A percentile compares a stretch with the other conserved stretches of the same genome.
Conservation (phyloP, 1,140 invertebrate species). For the Temnothorax curvispinosus region DNA sequence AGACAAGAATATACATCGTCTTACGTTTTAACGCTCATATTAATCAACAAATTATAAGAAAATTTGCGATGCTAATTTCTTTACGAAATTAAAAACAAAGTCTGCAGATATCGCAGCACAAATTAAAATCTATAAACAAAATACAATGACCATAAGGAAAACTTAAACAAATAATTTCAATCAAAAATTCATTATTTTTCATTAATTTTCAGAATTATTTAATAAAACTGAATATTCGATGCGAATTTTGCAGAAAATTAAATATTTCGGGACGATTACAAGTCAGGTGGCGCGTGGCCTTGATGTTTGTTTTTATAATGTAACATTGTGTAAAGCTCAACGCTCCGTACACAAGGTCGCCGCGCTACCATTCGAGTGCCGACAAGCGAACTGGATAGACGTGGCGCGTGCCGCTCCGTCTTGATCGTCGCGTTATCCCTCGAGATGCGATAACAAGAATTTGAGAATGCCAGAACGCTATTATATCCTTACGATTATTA, state of each 20-base stretch:
- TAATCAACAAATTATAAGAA: not conserved
- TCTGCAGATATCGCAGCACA: not conserved
- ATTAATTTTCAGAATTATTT: not conserved
- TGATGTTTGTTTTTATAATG: not conserved
- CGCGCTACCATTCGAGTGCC: not conserved
- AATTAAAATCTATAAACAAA: not conserved
- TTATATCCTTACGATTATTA: not conserved
- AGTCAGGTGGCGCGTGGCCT: not conserved
- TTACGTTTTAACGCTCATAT: not conserved
- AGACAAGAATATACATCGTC: not conserved
- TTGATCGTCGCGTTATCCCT: not conserved
- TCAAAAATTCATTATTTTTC: not conserved
- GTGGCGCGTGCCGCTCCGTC: not conserved
- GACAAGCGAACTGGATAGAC: not conserved
- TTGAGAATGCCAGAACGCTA: not conserved
- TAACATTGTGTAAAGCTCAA: not conserved
- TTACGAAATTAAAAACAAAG: not conserved
- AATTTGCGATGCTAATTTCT: not conserved
- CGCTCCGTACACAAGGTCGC: not conserved
- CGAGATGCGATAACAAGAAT: not conserved
- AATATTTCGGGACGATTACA: not conserved
- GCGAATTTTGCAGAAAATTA: not conserved
- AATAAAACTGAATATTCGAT: not conserved
- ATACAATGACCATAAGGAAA: not conserved
- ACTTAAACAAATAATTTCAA: not conserved